phyloP scores from a whole-genome alignment of 2,797 vertebrate genomes.

The Ibycter americanus region DNA sequence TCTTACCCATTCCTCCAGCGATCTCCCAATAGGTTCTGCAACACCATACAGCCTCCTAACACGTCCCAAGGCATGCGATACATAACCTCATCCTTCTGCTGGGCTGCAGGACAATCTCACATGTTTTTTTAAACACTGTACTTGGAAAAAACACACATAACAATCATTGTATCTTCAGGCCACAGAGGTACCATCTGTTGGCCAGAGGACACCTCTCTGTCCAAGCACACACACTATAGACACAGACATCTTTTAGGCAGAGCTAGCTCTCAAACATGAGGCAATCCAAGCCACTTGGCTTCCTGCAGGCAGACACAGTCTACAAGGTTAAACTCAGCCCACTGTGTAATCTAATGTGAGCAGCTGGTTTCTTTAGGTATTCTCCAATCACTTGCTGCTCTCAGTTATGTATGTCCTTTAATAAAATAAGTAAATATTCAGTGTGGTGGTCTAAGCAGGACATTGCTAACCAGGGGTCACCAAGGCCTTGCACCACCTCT shows the following conservation, averaged over 20 bases:
- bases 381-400: not conserved
- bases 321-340: not conserved
- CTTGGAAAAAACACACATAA: not conserved
- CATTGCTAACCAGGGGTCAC: not conserved
- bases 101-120: not conserved
- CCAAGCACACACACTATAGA: not conserved
- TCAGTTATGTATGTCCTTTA: accelerated
- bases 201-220: not conserved
- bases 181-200: not conserved
- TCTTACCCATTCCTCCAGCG: not conserved
- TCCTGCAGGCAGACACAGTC: not conserved
- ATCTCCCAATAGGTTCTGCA: not conserved
- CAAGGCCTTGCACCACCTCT: not conserved
- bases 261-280: not conserved
- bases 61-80: not conserved
- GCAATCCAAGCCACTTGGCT: not conserved
- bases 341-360: not conserved
- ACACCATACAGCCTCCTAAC: not conserved
- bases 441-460: not conserved
- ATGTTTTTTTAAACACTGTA: not conserved
- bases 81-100: not conserved
- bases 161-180: not conserved
- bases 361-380: not conserved
- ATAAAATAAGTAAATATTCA: not conserved
- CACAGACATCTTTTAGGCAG: not conserved